Base-by-base conservation (phyloP, 2,797 vertebrate species). In the Microctenopoma stevenorrisi region DNA sequence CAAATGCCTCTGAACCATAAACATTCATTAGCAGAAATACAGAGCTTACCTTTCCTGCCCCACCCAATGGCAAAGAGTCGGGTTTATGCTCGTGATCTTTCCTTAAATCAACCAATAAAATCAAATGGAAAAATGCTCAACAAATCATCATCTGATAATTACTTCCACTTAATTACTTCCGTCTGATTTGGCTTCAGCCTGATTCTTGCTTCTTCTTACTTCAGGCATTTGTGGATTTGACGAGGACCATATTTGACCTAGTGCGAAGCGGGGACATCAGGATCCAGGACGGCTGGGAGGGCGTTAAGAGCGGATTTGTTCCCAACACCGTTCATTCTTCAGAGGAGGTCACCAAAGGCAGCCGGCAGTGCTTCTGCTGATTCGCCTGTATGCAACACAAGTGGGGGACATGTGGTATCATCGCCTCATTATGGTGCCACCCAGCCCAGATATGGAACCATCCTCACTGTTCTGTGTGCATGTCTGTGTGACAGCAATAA, bases 211-310 rank as follows among this genome's bases (percentile, higher is more conserved):
- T 54, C 2, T 38, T 33, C 57, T 14, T 10, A 2, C 33, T 49
- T 12, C n/a, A 83, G 81, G 96, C 96, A 28, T 97, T 97, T 86
- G 96, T 96, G 62, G 96, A 97, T 48, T 94, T 97, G 91, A 97
- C 96, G 1, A 94, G 91, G 78, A 95, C 97, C 76, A 97, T 97
- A 82, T 97, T 97, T 3, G 95, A 96, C 92, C 94, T 96, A 78
- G 96, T 97, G 62, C 95, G 93, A 65, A 91, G 89, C 67, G 96
- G 96, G 18, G 96, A 97, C 62, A 96, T 97, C 85, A 94, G 94
- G 14, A 95, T 97, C 90, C 96, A 97, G 89, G 96, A 97, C 61
- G 96, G 96, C 78, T 97, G 96, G 96, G 96, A 97, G 91, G 96
- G 96, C 40, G 96, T 97, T 78, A 97, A 96, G 94, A 97, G 96